phyloP scores from a whole-genome alignment of 2,888 invertebrate species.

The Tachina fera region DNA sequence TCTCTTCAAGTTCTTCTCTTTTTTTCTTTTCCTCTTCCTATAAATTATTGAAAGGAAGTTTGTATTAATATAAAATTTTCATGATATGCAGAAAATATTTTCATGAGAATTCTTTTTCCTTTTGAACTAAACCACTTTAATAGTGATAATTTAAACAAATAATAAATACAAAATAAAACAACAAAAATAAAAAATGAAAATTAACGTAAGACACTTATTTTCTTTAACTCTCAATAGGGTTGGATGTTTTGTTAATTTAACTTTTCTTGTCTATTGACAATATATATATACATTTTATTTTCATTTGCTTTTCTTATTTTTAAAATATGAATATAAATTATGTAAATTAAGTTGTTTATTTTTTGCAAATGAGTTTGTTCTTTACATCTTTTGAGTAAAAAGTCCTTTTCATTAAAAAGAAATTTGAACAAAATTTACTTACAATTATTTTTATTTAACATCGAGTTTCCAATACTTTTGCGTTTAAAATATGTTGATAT shows the following conservation, averaged over 20 bases:
- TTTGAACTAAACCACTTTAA: constrained; percentile 59
- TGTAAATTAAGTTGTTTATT: constrained; percentile 7
- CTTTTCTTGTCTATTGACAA: constrained; percentile 34
- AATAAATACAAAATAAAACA: constrained; percentile 40
- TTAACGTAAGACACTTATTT: constrained; percentile 46
- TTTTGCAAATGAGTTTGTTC: constrained; percentile 58
- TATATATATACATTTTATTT: constrained; percentile 40
- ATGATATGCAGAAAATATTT: not conserved
- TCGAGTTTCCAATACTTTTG: constrained; percentile 70
- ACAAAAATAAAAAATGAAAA: constrained; percentile 31
- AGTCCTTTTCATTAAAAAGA: constrained; percentile 55
- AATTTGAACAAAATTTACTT: constrained; percentile 70
- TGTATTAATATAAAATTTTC: constrained; percentile 57
- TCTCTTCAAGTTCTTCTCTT: constrained; percentile 96
- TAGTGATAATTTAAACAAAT: constrained; percentile 54
- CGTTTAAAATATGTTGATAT: constrained; percentile 68
- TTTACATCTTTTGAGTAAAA: constrained; percentile 61
- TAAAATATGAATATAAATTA: not conserved
- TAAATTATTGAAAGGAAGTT: constrained; percentile 83
- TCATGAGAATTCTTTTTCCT: constrained; percentile 17
- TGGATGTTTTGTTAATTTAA: constrained; percentile 22
- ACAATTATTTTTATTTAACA: constrained; percentile 69
- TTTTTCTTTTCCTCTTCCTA: constrained; percentile 99
- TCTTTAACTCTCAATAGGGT: constrained; percentile 25
- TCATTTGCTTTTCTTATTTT: constrained; percentile 14